Evolutionary conservation across 2,797 vertebrate genomes (phyloP), one percentile per base, ranked within the genome.

Genomic region (Anas flavirostris): DNA sequence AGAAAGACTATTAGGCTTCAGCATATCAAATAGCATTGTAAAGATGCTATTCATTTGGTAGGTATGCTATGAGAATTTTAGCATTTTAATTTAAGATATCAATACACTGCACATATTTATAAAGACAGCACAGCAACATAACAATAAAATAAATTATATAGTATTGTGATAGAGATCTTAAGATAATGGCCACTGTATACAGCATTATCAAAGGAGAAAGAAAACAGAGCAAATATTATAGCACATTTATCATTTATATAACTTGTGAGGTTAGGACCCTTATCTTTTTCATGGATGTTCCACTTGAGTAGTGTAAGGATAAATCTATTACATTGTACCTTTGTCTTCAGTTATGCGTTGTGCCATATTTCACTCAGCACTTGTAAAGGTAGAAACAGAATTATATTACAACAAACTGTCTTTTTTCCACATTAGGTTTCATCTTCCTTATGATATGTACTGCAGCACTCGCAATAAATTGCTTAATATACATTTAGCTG

Each of bases 221-320:
- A 81, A 78, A 53, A 73, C 9, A 41, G 43, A 59, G n/a, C 46
- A 92, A 94, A 77, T 77, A 74, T 62, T 91, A 81, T 29, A 78
- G 52, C 22, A 68, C 86, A 91, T 97, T 97, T 94, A 90, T 97
- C 82, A 91, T 93, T 94, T 95, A 92, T 67, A 89, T 90, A 95
- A 70, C 62, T 58, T 60, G 64, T 60, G 81, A 97, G 92, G 86
- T 96, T 88, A 95, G 29, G 62, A 93, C 81, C 81, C 58, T 52
- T 73, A 58, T 92, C 77, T 94, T 96, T 95, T 83, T 90, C 66
- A 81, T 6, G 29, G 68, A 74, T 82, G 88, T 96, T 96, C 93
- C 91, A 90, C 88, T 92, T 91, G 93, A 95, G 35, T 44, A 55
- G n/a, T 77, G 46, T 63, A 89, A 88, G 82, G 88, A 97, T 92